Percentiles rank a stretch among this genome's conserved stretches.
These are phyloP conservation scores for Marmota monax DNA, from an alignment of 2,113 vertebrate genomes.

Conservation along the genomic window DNA sequence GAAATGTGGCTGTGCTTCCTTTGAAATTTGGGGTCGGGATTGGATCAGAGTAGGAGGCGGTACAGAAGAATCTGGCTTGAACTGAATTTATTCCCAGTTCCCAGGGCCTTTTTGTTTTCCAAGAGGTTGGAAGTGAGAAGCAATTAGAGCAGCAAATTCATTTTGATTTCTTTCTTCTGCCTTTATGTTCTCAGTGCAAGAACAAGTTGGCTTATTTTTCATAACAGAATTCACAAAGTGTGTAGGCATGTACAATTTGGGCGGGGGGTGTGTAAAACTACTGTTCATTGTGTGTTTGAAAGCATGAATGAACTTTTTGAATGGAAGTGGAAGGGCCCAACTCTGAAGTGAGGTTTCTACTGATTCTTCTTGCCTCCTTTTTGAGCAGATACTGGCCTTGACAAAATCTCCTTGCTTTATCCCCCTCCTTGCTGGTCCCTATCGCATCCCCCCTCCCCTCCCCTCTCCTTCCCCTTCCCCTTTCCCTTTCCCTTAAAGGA, in stretches of 20 bases:
- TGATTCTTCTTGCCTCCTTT: neutral
- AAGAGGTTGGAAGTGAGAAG: slow-evolving; percentile 41
- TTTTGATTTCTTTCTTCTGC: slow-evolving; percentile 17
- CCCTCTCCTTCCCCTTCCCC: neutral
- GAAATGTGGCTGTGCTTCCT: neutral
- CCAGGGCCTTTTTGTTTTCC: neutral
- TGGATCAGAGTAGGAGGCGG: neutral
- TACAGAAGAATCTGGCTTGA: neutral
- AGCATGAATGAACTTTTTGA: slow-evolving; percentile 57
- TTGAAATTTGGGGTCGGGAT: slow-evolving; percentile 4
- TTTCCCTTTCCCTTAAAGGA: neutral
- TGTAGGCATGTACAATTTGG: slow-evolving; percentile 37
- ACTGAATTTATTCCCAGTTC: neutral
- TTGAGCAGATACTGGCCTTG: neutral
- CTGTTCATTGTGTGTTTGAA: slow-evolving; percentile 12
- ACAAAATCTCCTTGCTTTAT: neutral
- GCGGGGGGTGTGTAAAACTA: neutral
- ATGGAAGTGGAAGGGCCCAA: neutral
- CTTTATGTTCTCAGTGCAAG: slow-evolving; percentile 39
- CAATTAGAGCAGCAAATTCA: slow-evolving; percentile 33
- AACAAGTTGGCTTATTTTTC: slow-evolving; percentile 51
- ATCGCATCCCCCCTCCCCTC: neutral
- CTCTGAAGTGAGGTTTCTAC: neutral
- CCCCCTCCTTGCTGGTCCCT: neutral
- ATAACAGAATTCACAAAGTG: slow-evolving; percentile 47